Evolutionary conservation across 2,113 vertebrate species (phyloP).

Genomic region (Crotalus tigris): DNA sequence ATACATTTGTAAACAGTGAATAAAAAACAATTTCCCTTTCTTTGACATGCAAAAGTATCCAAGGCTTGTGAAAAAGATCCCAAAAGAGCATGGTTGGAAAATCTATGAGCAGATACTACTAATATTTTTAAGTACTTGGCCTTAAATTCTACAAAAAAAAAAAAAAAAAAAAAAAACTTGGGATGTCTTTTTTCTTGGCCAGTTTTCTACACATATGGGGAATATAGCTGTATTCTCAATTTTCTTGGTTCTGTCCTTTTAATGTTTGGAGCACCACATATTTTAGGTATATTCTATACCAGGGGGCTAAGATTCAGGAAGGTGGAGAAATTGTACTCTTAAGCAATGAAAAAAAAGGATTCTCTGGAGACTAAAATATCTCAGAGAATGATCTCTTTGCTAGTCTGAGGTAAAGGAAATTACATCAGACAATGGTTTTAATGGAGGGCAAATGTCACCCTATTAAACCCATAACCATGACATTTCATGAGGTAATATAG

Average conservation of each 20-base stretch:
- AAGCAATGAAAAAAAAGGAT: background rate
- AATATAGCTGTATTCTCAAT: background rate
- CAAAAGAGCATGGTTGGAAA: background rate
- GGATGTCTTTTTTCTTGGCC: background rate
- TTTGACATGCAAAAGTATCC: background rate
- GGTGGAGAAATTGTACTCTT: background rate
- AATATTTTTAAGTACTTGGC: background rate
- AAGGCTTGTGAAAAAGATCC: background rate
- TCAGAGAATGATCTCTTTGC: background rate
- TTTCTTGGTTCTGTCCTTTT: background rate
- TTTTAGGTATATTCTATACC: background rate
- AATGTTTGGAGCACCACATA: background rate
- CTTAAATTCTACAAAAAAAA: background rate
- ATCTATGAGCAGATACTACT: background rate
- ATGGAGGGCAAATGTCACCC: background rate
- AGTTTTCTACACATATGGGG: background rate
- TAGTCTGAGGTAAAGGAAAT: background rate
- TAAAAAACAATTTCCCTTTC: background rate
- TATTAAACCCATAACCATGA: background rate
- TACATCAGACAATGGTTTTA: background rate
- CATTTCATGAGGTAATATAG: background rate
- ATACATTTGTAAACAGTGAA: background rate
- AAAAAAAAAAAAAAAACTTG: background rate
- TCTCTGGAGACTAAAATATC: background rate
- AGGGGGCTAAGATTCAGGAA: background rate